These are phyloP conservation scores for Pedetes capensis DNA, from an alignment of 2,113 vertebrate genomes.

Conservation along the genomic window DNA sequence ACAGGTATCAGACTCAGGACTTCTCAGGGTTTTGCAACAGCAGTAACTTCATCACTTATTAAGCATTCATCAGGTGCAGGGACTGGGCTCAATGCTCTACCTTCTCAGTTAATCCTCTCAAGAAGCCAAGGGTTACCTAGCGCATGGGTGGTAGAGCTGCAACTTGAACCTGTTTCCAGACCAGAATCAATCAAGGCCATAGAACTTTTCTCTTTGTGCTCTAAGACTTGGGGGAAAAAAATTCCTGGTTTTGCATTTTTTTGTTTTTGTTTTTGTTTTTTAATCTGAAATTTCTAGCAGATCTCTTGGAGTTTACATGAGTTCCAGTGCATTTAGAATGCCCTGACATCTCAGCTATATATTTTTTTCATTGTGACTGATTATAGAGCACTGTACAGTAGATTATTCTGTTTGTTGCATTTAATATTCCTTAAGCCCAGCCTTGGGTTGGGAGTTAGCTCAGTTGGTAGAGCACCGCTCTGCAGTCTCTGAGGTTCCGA, in stretches of 20 bases:
- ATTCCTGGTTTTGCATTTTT: background rate
- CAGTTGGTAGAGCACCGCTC: too few relatives aligned
- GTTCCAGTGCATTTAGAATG: background rate
- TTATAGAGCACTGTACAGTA: background rate
- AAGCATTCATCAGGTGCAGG: background rate
- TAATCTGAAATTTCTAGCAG: conserved; percentile 50
- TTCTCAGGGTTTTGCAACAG: background rate
- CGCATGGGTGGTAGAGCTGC: background rate
- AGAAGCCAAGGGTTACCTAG: background rate
- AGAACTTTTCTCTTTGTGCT: background rate
- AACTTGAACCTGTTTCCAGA: background rate
- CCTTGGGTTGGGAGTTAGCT: too few relatives aligned
- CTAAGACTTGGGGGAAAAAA: conserved; percentile 2
- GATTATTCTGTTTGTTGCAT: background rate
- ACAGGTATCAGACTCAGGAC: background rate
- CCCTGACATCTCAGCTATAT: background rate
- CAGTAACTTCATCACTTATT: background rate
- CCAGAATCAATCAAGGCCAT: background rate
- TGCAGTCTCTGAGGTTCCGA: too few relatives aligned
- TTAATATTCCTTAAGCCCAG: background rate
- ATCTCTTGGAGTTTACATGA: background rate
- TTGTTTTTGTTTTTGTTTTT: background rate
- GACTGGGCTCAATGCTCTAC: background rate
- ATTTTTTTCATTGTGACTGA: background rate
- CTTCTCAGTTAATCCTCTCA: background rate